Evolutionary conservation across 2,888 invertebrate species (phyloP).

Genomic region (Cephonodes hylas): DNA sequence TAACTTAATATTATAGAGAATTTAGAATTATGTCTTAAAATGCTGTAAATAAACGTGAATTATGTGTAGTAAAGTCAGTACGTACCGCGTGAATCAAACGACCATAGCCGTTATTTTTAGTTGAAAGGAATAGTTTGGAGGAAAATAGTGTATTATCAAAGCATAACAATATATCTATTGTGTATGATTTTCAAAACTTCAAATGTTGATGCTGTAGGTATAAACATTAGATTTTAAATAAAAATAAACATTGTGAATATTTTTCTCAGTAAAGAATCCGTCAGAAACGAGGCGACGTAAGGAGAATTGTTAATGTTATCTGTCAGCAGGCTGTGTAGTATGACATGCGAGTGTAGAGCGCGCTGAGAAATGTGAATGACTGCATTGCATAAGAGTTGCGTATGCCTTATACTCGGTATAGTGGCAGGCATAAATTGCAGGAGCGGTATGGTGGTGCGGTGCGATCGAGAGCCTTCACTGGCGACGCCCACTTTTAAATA

Average conservation of each 20-base stretch:
- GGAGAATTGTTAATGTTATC: background rate
- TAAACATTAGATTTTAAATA: background rate
- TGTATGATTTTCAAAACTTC: slow-evolving; percentile 1
- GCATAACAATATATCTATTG: background rate
- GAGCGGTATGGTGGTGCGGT: background rate
- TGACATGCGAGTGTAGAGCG: background rate
- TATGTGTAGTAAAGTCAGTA: background rate
- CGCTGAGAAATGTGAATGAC: background rate
- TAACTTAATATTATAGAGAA: background rate
- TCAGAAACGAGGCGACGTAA: background rate
- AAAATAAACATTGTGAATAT: background rate
- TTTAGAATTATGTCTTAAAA: background rate
- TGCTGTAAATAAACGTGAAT: background rate
- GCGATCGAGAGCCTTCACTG: background rate
- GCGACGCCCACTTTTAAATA: slow-evolving; percentile 24
- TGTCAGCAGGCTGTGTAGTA: background rate
- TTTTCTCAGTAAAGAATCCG: background rate
- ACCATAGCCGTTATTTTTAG: background rate
- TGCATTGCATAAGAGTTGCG: slow-evolving; percentile 3
- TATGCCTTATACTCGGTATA: background rate
- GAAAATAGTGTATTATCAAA: background rate
- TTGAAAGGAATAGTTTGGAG: background rate
- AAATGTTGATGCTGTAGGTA: slow-evolving; percentile 1
- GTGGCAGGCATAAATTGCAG: background rate
- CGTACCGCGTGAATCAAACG: background rate